Base-by-base conservation (phyloP, 2,113 vertebrate species). In the Chinchilla lanigera region DNA sequence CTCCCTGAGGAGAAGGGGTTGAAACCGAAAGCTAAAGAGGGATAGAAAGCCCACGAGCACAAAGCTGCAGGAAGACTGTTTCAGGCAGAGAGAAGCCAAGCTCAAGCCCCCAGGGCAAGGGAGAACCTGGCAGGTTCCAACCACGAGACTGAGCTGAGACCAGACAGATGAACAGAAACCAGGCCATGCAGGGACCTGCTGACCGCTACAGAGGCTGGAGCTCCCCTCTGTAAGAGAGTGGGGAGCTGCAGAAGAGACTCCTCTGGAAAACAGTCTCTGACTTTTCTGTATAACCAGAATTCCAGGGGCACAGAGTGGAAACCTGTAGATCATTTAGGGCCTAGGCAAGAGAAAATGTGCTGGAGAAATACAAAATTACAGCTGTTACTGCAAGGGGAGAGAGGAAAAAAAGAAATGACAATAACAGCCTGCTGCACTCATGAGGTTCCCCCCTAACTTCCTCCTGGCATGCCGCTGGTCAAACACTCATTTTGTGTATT, bases 351-450 rank as follows among this genome's bases (percentile, higher is more conserved):
- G 38, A 52, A 52, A 60, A 44, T 0, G 85, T 35, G 67, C 24
- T 81, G 4, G 28, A 56, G 88, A 65, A 33, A 50, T 0, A 17
- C 0, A n/a, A n/a, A 41, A 54, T 89, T 11, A n/a, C 0, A 65
- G 6, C 12, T 71, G 50, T 47, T 41, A 65, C 10, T 6, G n/a
- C 44, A 38, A 78, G 35, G n/a, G 50, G 41, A 38, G 28, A 58
- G 28, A 38, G 6, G 44, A 30, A n/a, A 67, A 65, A 60, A 38
- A 52, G 73, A 80, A 44, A 52, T 2, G 52, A 58, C 12, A 17
- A 2, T 0, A 14, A 2, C 0, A 14, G 28, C 38, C 47, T 80
- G 20, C 30, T 7, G 50, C n/a, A 8, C 35, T 20, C 20, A 0
- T 2, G 28, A 33, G 17, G 5, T 7, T 30, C 20, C 50, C n/a